A percentile compares a stretch with the other conserved stretches of the same genome.
Evolutionary conservation across 2,888 invertebrate genomes (phyloP).

Genomic region (Archips crataeganus): DNA sequence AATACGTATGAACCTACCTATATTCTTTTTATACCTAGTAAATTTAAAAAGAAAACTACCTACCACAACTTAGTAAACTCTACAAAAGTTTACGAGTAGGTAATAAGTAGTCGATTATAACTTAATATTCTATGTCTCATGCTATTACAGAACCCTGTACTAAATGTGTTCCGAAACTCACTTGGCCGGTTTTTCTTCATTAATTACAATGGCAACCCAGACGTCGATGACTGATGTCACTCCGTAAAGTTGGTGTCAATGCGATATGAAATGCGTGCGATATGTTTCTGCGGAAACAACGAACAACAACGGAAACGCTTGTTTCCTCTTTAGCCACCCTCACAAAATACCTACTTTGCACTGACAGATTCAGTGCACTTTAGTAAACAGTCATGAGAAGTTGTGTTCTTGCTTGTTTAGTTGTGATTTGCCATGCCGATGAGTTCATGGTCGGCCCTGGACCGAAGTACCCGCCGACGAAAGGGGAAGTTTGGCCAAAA

Average conservation of each 20-base stretch:
- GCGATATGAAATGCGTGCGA: not conserved
- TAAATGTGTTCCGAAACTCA: too few species aligned
- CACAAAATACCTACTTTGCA: not conserved
- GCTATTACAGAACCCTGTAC: too few species aligned
- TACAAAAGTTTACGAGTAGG: too few species aligned
- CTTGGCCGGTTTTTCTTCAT: not conserved
- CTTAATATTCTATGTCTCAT: too few species aligned
- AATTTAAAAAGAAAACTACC: too few species aligned
- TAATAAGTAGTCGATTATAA: too few species aligned
- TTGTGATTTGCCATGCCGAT: not conserved
- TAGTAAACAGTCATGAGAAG: not conserved
- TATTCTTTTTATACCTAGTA: too few species aligned
- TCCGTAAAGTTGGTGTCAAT: conserved; percentile 1
- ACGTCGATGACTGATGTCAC: not conserved
- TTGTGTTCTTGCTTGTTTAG: conserved; percentile 9
- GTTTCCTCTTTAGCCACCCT: conserved; percentile 12
- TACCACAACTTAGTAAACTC: too few species aligned
- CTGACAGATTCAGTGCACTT: not conserved
- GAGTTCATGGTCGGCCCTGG: conserved; percentile 44
- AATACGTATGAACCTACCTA: too few species aligned
- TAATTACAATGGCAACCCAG: conserved; percentile 12
- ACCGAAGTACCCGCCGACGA: conserved; percentile 54
- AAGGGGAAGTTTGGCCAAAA: conserved; percentile 90
- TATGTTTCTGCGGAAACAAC: not conserved
- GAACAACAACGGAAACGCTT: not conserved